Evolutionary conservation across 2,888 invertebrate species (phyloP).

Genomic region (Lordiphosa fenestrarum): DNA sequence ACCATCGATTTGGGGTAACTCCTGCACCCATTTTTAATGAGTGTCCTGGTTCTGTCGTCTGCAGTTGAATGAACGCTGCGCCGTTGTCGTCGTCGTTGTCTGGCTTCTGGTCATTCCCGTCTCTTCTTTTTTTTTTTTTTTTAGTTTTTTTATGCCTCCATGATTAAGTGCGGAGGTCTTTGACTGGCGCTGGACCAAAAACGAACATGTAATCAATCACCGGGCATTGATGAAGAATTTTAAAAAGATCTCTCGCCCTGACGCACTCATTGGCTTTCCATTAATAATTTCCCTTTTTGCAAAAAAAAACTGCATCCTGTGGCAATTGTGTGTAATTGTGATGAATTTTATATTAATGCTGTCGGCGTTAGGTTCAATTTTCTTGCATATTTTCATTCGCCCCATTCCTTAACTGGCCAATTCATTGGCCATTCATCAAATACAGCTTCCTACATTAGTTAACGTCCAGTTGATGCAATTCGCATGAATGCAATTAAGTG

Average conservation of each 20-base stretch:
- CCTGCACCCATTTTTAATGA: conserved; percentile 75
- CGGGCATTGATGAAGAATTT: conserved; percentile 58
- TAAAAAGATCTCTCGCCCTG: conserved; percentile 45
- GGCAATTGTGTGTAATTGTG: conserved; percentile 75
- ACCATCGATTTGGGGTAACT: conserved; percentile 30
- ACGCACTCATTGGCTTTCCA: conserved; percentile 77
- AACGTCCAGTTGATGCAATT: conserved; percentile 43
- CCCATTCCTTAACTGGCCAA: conserved; percentile 7
- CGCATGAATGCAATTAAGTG: conserved; percentile 55
- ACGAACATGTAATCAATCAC: conserved; percentile 67
- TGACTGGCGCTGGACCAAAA: conserved; percentile 64
- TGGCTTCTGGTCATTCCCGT: conserved; percentile 60
- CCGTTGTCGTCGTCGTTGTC: conserved; percentile 45
- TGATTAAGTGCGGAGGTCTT: conserved; percentile 71
- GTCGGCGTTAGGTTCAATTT: conserved; percentile 63
- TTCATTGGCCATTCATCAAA: conserved; percentile 49
- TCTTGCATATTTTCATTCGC: conserved; percentile 28
- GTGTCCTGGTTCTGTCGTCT: conserved; percentile 76
- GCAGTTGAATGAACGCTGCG: conserved; percentile 72
- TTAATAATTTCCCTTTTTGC: conserved; percentile 75
- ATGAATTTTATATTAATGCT: conserved; percentile 70
- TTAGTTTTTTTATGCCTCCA: conserved; percentile 37
- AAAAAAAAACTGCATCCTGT: conserved; percentile 66
- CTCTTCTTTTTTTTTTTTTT: conserved; percentile 11
- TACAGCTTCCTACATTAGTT: conserved; percentile 43